These are phyloP conservation scores for Scaeva pyrastri DNA, from an alignment of 2,888 invertebrate genomes.

Conservation along the genomic window DNA sequence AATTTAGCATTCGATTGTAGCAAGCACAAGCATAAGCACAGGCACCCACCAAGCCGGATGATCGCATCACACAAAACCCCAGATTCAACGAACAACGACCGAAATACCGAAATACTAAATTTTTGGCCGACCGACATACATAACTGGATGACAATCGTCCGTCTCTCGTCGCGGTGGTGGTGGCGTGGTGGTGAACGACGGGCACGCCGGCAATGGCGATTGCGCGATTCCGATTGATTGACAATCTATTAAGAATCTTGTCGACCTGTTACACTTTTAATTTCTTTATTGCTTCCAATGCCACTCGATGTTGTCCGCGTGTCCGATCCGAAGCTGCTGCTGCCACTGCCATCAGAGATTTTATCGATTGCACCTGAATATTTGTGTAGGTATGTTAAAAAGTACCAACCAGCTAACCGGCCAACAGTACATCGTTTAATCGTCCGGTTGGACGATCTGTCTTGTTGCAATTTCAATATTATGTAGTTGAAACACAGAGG, in stretches of 20 bases:
- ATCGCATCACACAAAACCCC: constrained; percentile 2
- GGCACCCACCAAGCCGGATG: constrained; percentile 13
- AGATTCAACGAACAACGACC: constrained; percentile 34
- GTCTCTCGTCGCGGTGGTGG: too few species aligned
- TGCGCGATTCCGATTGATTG: constrained; percentile 56
- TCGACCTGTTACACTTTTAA: constrained; percentile 73
- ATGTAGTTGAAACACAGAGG: neutral
- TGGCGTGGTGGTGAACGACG: neutral
- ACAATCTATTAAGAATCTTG: constrained; percentile 65
- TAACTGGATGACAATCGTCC: constrained; percentile 46
- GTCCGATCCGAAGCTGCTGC: constrained; percentile 3
- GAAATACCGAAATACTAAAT: constrained; percentile 45
- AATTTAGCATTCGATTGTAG: constrained; percentile 29
- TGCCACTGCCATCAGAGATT: constrained; percentile 35
- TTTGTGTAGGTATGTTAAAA: constrained; percentile 35
- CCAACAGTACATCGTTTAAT: constrained; percentile 46
- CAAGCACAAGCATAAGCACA: too few species aligned
- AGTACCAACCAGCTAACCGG: constrained; percentile 33
- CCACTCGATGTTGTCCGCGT: constrained; percentile 23
- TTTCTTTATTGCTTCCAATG: constrained; percentile 69
- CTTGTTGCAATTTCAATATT: constrained; percentile 31
- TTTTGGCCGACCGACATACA: constrained; percentile 59
- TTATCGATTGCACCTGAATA: constrained; percentile 73
- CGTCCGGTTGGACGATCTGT: constrained; percentile 43
- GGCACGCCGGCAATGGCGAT: neutral